A percentile compares a stretch with the other conserved stretches of the same genome.
Conservation (phyloP, 2,113 vertebrate species). For the Prunella himalayana region DNA sequence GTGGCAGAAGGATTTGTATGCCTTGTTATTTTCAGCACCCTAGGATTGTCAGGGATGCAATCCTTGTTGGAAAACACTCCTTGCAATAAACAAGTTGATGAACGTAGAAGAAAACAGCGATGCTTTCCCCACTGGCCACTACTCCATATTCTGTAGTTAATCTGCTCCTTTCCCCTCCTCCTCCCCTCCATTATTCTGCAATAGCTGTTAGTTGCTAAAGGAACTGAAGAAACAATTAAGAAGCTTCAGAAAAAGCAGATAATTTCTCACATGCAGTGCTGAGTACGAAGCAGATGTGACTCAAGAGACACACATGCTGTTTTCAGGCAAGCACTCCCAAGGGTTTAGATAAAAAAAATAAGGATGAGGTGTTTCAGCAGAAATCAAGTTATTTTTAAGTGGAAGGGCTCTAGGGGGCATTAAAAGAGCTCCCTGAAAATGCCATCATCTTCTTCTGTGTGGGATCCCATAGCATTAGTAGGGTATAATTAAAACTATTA, state of each 20-base stretch:
- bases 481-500: background rate
- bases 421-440: background rate
- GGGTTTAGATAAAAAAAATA: constrained; percentile 31
- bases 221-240: constrained; percentile 36
- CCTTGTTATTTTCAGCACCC: background rate
- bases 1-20: background rate
- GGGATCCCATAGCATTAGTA: background rate
- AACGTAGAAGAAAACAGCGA: background rate
- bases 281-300: constrained; percentile 11
- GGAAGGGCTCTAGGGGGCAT: background rate
- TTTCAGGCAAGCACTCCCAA: constrained; percentile 2
- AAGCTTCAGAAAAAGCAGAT: background rate
- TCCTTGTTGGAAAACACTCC: background rate
- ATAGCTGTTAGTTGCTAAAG: background rate
- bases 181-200: background rate
- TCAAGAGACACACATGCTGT: constrained; percentile 27
- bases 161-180: background rate
- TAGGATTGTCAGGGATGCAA: background rate
- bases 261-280: constrained; percentile 9
- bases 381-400: constrained; percentile 31
- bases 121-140: background rate
- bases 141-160: background rate
- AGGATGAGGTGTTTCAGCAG: background rate
- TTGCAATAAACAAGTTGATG: background rate
- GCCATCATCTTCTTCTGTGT: background rate